A percentile compares a stretch with the other conserved stretches of the same genome.
Conservation (phyloP, 2,888 invertebrate genomes). For the Brenthis hecate region DNA sequence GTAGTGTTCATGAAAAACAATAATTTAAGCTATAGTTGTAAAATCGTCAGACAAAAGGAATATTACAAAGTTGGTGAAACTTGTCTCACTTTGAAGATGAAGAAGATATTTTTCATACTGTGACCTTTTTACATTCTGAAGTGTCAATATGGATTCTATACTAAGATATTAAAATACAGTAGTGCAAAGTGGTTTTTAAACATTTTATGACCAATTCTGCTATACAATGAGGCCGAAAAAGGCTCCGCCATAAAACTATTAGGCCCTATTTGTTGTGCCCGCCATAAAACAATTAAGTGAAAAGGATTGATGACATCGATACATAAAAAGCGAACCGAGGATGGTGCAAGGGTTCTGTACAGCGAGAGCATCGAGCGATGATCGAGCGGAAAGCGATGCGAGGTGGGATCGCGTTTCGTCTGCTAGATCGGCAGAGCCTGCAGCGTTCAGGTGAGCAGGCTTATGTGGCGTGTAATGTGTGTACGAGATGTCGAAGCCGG, state of each 20-base stretch:
- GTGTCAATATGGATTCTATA: constrained; percentile 65
- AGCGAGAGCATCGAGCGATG: constrained; percentile 69
- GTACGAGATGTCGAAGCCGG: constrained; percentile 90
- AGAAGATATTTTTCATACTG: constrained; percentile 62
- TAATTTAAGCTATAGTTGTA: constrained; percentile 32
- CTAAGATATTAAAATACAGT: constrained; percentile 54
- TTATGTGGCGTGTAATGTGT: constrained; percentile 85
- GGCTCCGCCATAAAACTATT: constrained; percentile 78
- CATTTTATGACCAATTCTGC: constrained; percentile 60
- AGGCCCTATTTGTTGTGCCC: constrained; percentile 56
- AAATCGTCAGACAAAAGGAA: constrained; percentile 33
- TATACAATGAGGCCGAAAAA: constrained; percentile 77
- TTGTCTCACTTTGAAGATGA: constrained; percentile 55
- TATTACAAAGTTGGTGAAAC: constrained; percentile 49
- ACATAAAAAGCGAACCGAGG: constrained; percentile 62
- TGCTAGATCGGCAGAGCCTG: constrained; percentile 37
- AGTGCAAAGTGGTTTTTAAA: constrained; percentile 56
- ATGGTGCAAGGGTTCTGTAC: constrained; percentile 65
- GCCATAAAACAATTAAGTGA: constrained; percentile 68
- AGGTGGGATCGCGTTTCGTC: constrained; percentile 53
- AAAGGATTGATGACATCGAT: constrained; percentile 62
- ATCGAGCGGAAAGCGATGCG: constrained; percentile 69
- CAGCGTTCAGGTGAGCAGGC: constrained; percentile 70
- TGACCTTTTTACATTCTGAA: constrained; percentile 68
- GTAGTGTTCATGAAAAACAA: constrained; percentile 41